These are phyloP conservation scores for Sebastes cheni DNA, from an alignment of 2,797 vertebrate genomes.

Conservation along the genomic window DNA sequence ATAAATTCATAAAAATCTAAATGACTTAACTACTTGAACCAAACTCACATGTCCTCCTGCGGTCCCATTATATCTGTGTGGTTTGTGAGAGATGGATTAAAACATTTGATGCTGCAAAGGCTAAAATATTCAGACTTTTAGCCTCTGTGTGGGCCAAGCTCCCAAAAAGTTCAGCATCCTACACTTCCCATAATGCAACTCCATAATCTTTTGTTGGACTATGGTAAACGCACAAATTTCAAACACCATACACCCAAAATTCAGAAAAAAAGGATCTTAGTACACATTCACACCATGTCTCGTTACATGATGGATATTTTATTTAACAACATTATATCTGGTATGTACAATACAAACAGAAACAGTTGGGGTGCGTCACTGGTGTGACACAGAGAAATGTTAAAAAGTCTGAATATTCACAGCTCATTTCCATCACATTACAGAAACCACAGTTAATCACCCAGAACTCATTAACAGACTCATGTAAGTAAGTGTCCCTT, in stretches of 20 bases:
- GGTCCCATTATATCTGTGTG: not conserved
- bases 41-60: not conserved
- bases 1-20: not conserved
- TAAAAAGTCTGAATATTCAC: not conserved
- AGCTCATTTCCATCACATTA: not conserved
- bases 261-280: not conserved
- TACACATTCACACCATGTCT: not conserved
- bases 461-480: not conserved
- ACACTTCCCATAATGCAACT: not conserved
- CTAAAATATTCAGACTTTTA: not conserved
- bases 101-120: not conserved
- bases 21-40: not conserved
- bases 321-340: conserved; percentile 59
- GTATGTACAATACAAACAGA: conserved; percentile 54
- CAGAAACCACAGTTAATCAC: not conserved
- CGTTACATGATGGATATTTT: conserved; percentile 53
- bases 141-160: not conserved
- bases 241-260: not conserved
- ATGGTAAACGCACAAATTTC: not conserved
- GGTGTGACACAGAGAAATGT: conserved; percentile 27
- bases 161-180: not conserved
- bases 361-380: conserved; percentile 21
- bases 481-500: not conserved
- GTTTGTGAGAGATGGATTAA: not conserved
- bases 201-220: not conserved